These are phyloP conservation scores for Ormia ochracea DNA, from an alignment of 2,888 invertebrate genomes.

Conservation along the genomic window DNA sequence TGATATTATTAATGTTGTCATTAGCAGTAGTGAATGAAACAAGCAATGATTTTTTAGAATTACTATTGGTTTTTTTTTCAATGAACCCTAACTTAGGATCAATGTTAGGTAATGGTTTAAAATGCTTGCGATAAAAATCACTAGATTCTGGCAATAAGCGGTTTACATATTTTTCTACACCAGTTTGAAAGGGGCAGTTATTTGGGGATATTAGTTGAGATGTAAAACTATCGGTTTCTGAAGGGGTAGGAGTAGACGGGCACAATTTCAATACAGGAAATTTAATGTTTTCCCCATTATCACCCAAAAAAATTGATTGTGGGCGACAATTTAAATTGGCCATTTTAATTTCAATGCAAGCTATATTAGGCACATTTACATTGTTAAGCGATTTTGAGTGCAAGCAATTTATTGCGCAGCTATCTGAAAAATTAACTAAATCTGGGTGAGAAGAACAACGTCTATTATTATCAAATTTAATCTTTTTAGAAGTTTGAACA, in stretches of 20 bases:
- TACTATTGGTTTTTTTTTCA: conserved; percentile 66
- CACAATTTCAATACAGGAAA: conserved; percentile 71
- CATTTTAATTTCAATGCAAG: neutral
- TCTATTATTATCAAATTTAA: neutral
- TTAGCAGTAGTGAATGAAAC: conserved; percentile 73
- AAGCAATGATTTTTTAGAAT: conserved; percentile 76
- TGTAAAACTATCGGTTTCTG: conserved; percentile 70
- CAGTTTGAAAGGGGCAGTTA: neutral
- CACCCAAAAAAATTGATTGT: conserved; percentile 48
- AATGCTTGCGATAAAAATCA: conserved; percentile 57
- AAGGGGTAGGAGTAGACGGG: conserved; percentile 74
- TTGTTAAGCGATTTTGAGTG: conserved; percentile 55
- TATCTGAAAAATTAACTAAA: conserved; percentile 28
- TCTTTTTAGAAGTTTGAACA: neutral
- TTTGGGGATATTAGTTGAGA: too few relatives aligned
- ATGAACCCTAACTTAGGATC: conserved; percentile 50
- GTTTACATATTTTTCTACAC: neutral
- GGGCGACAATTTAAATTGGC: conserved; percentile 37
- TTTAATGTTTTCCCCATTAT: conserved; percentile 56
- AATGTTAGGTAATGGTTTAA: conserved; percentile 27
- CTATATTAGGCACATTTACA: conserved; percentile 28
- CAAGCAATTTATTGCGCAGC: neutral
- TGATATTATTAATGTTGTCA: conserved; percentile 66
- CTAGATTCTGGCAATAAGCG: conserved; percentile 4
- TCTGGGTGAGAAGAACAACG: conserved; percentile 40